Percentiles rank a stretch among this genome's conserved stretches.
phyloP scores from a whole-genome alignment of 2,888 invertebrate species.

The Diarsia dahlii region DNA sequence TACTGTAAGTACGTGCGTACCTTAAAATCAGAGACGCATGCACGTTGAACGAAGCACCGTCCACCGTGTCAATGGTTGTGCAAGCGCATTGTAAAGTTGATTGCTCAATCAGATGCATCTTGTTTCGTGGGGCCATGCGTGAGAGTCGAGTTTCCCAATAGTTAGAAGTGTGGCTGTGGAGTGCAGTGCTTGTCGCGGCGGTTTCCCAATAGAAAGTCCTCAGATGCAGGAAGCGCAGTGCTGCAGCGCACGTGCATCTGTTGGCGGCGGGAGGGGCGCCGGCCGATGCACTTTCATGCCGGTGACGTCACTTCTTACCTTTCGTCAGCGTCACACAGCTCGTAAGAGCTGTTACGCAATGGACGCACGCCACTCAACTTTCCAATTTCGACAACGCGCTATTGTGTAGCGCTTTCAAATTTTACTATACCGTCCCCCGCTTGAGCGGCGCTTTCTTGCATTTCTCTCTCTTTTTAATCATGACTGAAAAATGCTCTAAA shows the following conservation, averaged over 20 bases:
- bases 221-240: conserved; percentile 85
- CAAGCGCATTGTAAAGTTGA: conserved; percentile 81
- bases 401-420: conserved; percentile 91
- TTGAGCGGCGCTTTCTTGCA: conserved; percentile 87
- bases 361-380: conserved; percentile 89
- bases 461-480: conserved; percentile 86
- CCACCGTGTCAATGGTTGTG: conserved; percentile 78
- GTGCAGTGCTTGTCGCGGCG: conserved; percentile 75
- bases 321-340: conserved; percentile 88
- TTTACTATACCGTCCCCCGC: conserved; percentile 86
- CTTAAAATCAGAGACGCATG: conserved; percentile 56
- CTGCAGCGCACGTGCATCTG: conserved; percentile 77
- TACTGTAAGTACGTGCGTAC: conserved; percentile 12
- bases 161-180: conserved; percentile 72
- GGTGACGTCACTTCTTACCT: conserved; percentile 88
- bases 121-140: conserved; percentile 80
- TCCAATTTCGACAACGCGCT: conserved; percentile 91
- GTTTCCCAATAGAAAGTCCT: conserved; percentile 90
- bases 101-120: conserved; percentile 89
- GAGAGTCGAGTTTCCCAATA: conserved; percentile 87
- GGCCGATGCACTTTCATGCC: conserved; percentile 90
- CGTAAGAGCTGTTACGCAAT: conserved; percentile 89
- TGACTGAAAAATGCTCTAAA: conserved; percentile 89
- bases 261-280: conserved; percentile 77
- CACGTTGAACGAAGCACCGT: conserved; percentile 65